Evolutionary conservation across 1,140 invertebrate species (phyloP).

Genomic region (Drosophila fuyamai): DNA sequence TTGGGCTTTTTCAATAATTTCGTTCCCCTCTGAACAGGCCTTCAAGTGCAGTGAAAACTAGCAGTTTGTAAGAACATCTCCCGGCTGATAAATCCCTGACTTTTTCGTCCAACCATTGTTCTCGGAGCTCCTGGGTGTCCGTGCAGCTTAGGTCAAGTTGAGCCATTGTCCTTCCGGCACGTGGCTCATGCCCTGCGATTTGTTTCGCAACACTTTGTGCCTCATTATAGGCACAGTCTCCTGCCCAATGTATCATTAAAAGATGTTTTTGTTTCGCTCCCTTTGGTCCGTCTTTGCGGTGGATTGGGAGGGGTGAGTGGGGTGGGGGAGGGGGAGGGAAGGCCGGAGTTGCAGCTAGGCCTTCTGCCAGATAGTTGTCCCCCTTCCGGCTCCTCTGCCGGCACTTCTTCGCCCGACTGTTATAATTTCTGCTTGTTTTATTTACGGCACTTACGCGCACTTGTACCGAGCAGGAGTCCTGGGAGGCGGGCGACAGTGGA

Average conservation of each 20-base stretch:
- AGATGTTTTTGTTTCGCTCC: conserved; percentile 46
- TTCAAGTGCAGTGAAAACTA: conserved; percentile 53
- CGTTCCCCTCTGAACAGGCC: conserved; percentile 50
- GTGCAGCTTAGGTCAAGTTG: too few species aligned
- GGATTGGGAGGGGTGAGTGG: neutral
- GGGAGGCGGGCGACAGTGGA: conserved; percentile 6
- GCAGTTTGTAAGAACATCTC: too few species aligned
- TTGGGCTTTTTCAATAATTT: too few species aligned
- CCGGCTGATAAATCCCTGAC: neutral
- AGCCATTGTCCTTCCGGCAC: conserved; percentile 26
- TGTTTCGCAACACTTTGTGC: conserved; percentile 46
- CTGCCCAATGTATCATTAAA: conserved; percentile 67
- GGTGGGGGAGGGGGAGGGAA: too few species aligned
- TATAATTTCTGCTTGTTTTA: conserved; percentile 78
- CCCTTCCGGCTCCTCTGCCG: conserved; percentile 2
- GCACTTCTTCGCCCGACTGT: conserved; percentile 32
- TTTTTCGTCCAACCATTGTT: neutral
- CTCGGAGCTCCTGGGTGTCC: neutral
- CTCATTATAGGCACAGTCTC: conserved; percentile 55
- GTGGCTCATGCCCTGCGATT: conserved; percentile 36
- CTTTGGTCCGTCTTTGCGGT: neutral
- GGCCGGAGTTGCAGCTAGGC: conserved; percentile 18
- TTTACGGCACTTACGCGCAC: conserved; percentile 75
- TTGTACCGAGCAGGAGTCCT: conserved; percentile 23
- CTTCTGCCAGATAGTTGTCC: conserved; percentile 36